phyloP scores from a whole-genome alignment of 2,888 invertebrate genomes.

The Sclerodermus sp. region DNA sequence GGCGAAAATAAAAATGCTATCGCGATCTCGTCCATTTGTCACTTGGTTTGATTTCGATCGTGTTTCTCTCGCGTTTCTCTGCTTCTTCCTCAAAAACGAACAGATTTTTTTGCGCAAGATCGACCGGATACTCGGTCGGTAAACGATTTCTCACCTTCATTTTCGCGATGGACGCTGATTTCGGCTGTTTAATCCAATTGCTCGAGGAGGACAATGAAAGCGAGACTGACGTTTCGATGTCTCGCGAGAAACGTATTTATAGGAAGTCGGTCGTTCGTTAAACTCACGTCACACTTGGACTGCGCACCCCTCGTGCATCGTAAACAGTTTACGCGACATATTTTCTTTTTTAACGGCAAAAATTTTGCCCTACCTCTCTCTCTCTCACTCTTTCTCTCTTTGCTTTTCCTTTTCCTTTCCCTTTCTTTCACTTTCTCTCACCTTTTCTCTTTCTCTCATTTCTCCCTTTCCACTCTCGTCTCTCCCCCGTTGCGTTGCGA shows the following conservation, averaged over 20 bases:
- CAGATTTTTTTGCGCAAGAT: no score
- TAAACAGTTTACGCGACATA: conserved; percentile 29
- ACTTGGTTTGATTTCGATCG: no score
- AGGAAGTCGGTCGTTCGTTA: conserved; percentile 27
- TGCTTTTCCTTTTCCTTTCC: not conserved
- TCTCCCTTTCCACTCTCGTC: no score
- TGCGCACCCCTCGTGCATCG: conserved; percentile 37
- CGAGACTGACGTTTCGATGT: conserved; percentile 40
- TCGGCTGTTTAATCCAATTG: conserved; percentile 8
- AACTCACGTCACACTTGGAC: conserved; percentile 11
- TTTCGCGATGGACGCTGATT: conserved; percentile 20
- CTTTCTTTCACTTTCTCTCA: not conserved
- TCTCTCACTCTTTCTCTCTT: conserved; percentile 11
- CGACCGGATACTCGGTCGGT: no score
- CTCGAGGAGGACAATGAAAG: conserved; percentile 17
- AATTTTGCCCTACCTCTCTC: conserved; percentile 35
- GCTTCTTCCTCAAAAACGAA: no score
- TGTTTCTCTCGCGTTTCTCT: no score
- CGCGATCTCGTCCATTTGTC: no score
- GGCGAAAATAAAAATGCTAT: not conserved
- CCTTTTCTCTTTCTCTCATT: no score
- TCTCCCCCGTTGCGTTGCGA: no score
- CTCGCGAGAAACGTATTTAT: conserved; percentile 45
- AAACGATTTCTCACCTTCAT: conserved; percentile 25
- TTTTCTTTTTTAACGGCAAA: conserved; percentile 25